Base-by-base conservation (phyloP, 2,113 vertebrate genomes). In the Catharus fuscescens region DNA sequence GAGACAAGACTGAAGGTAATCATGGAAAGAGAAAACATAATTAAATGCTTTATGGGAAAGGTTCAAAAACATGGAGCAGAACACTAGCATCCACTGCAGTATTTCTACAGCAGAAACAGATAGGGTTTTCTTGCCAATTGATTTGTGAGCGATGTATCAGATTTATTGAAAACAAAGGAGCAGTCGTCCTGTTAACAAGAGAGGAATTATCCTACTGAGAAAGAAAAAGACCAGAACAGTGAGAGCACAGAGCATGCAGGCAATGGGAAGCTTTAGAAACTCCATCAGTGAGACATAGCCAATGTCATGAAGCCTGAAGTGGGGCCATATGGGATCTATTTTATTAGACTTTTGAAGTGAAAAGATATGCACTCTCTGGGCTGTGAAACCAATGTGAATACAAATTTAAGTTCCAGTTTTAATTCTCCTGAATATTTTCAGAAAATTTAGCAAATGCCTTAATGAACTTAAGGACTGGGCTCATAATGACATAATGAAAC, bases 1-100 rank as follows among this genome's bases (percentile, higher is more conserved):
- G 0, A 70, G 60, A 45, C 78, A 93, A 74, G 28, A 42, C n/a
- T 79, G 42, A 70, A 66, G 42, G 74, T 66, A 90, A 85, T 87
- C 21, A 92, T 32, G 52, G 25, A 86, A 90, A 92, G 13, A 74
- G 47, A 81, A 96, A 94, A 88, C 12, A 57, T 66, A 84, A 90
- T 85, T 61, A 81, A 81, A 85, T 71, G 20, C 19, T 66, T 71
- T 74, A 66, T 28, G 61, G 61, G 86, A 88, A 90, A 62, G 25
- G n/a, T 82, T 96, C 74, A 66, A 92, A 85, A 70, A 44, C 74
- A 73, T 1, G 5, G 28, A 82, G 52, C 34, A 61, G 78, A 81
- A 84, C 40, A 19, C 45, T 32, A 74, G 44, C 25, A 66, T 38
- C 73, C 60, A 48, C 4, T 79, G 25, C 56, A 61, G 34, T 71